phyloP scores from a whole-genome alignment of 2,888 invertebrate species.

The Trichopoda pennipes region DNA sequence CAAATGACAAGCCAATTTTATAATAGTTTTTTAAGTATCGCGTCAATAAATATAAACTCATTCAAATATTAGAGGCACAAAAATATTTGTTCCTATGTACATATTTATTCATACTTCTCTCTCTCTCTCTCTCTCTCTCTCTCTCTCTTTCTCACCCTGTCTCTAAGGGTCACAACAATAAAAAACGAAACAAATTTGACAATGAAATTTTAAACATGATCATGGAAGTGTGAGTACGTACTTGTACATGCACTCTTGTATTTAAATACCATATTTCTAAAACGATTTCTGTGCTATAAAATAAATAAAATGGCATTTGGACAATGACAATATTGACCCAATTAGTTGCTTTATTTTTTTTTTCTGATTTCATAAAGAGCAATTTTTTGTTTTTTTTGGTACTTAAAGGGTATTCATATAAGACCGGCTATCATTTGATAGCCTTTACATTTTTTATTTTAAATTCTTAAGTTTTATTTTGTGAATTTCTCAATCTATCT shows the following conservation, averaged over 20 bases:
- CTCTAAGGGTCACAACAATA: conserved; percentile 6
- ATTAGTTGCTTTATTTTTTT: background rate
- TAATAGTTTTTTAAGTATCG: conserved; percentile 43
- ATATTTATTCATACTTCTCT: too few species aligned
- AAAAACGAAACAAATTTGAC: conserved; percentile 46
- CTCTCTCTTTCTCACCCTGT: too few species aligned
- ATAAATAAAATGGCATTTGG: background rate
- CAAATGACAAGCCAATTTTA: conserved; percentile 41
- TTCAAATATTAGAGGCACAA: conserved; percentile 6
- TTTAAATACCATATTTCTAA: background rate
- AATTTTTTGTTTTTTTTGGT: background rate
- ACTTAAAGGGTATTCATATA: background rate
- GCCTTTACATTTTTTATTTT: too few species aligned
- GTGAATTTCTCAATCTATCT: too few species aligned
- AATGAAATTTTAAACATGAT: conserved; percentile 33
- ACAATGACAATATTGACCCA: background rate
- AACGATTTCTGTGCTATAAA: background rate
- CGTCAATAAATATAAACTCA: conserved; percentile 30
- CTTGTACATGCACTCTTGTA: too few species aligned
- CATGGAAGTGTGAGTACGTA: background rate
- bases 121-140: too few species aligned
- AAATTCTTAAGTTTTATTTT: too few species aligned
- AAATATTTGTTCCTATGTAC: conserved; percentile 6
- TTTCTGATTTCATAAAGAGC: conserved; percentile 4
- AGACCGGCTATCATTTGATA: too few species aligned